phyloP scores from a whole-genome alignment of 1,140 invertebrate species.

The Cyphomyrmex costatus region DNA sequence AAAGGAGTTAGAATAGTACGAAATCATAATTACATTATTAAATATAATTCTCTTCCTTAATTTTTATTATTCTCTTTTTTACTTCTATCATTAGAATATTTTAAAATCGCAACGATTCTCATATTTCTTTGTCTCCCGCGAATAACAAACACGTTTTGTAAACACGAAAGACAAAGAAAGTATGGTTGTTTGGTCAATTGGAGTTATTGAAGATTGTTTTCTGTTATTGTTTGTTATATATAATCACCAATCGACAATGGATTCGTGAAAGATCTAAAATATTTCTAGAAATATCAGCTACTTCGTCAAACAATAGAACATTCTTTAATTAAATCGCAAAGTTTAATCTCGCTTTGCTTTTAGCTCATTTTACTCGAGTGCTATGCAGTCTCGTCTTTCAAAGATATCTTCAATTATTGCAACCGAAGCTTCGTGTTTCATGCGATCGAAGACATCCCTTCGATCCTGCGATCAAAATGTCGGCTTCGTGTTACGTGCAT shows the following conservation, averaged over 20 bases:
- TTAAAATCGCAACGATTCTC: not conserved
- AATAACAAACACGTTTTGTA: not conserved
- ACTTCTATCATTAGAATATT: not conserved
- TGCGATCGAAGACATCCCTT: not conserved
- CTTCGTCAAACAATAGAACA: not conserved
- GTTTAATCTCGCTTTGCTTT: slow-evolving; percentile 17
- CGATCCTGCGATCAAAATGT: not conserved
- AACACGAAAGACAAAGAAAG: not conserved
- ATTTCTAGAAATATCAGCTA: not conserved
- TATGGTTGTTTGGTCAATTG: not conserved
- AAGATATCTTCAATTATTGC: not conserved
- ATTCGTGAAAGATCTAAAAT: not conserved
- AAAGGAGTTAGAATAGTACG: no score
- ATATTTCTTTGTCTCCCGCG: not conserved
- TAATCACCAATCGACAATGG: not conserved
- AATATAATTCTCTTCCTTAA: no score
- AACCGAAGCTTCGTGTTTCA: not conserved
- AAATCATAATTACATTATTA: not conserved
- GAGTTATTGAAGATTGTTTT: not conserved
- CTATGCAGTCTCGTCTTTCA: not conserved
- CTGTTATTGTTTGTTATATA: not conserved
- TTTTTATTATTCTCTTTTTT: not conserved
- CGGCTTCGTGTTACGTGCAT: not conserved
- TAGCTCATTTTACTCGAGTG: not conserved
- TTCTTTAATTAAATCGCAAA: not conserved